Evolutionary conservation across 2,888 invertebrate genomes (phyloP).

Genomic region (Muschampia staudingeri): DNA sequence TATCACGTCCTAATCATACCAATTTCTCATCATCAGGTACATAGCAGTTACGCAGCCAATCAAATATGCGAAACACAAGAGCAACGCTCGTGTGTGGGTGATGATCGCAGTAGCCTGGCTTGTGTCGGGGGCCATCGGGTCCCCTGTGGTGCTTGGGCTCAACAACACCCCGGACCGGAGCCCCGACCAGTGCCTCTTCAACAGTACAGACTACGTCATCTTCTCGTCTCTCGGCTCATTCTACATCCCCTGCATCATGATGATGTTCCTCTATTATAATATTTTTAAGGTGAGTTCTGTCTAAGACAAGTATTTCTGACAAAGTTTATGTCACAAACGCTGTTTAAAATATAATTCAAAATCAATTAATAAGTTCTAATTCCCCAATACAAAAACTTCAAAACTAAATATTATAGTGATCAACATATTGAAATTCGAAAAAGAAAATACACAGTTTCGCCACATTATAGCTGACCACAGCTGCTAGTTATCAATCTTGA

Average conservation of each 20-base stretch:
- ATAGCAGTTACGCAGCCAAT: slow-evolving; percentile 99
- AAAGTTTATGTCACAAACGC: too few species aligned
- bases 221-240: slow-evolving; percentile 99
- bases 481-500: too few species aligned
- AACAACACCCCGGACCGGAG: slow-evolving; percentile 98
- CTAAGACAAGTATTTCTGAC: too few species aligned
- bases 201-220: slow-evolving; percentile 99
- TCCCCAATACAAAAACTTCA: too few species aligned
- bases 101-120: slow-evolving; percentile 99
- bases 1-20: too few species aligned
- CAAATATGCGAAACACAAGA: slow-evolving; percentile 99
- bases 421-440: too few species aligned
- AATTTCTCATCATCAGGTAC: slow-evolving; percentile 93
- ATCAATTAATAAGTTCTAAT: too few species aligned
- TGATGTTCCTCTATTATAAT: slow-evolving; percentile 99
- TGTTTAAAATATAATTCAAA: too few species aligned
- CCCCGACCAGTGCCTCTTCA: slow-evolving; percentile 98
- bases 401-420: too few species aligned
- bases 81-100: slow-evolving; percentile 98
- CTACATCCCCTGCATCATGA: slow-evolving; percentile 99
- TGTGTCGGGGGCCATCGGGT: slow-evolving; percentile 97
- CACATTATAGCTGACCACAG: too few species aligned
- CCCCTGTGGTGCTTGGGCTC: slow-evolving; percentile 98
- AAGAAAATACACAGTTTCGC: too few species aligned
- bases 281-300: slow-evolving; percentile 97